Evolutionary conservation across 2,113 vertebrate genomes (phyloP).

Genomic region (Siniperca knerii): DNA sequence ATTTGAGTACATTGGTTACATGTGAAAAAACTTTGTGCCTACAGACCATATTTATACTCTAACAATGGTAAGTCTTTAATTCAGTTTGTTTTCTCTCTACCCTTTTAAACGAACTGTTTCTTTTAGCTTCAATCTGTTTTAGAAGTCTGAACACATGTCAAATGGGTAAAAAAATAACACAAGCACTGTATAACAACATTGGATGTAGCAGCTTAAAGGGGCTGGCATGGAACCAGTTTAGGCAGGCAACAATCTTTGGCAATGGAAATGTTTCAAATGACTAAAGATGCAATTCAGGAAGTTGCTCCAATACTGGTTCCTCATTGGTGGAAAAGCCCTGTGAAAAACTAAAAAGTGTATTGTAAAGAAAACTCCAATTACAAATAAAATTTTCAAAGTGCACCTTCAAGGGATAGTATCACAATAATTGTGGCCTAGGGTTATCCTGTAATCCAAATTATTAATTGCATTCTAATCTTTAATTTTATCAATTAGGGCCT

Average conservation of each 20-base stretch:
- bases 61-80: background rate
- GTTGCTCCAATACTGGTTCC: background rate
- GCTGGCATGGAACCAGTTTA: too few relatives aligned
- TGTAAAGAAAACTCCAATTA: background rate
- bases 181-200: too few relatives aligned
- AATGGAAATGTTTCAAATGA: background rate
- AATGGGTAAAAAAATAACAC: too few relatives aligned
- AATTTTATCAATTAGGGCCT: background rate
- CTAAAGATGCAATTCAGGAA: background rate
- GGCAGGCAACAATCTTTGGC: background rate
- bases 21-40: background rate
- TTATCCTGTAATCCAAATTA: background rate
- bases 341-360: background rate
- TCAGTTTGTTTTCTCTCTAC: background rate
- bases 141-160: background rate
- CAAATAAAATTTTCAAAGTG: background rate
- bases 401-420: background rate
- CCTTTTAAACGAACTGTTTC: background rate
- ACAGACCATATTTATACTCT: background rate
- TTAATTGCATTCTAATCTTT: background rate
- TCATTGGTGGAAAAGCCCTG: background rate
- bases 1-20: background rate
- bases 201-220: background rate
- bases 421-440: too few relatives aligned
- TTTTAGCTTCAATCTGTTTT: background rate